A percentile compares a stretch with the other conserved stretches of the same genome.
phyloP scores from a whole-genome alignment of 2,113 vertebrate genomes.

The Barbus barbus region DNA sequence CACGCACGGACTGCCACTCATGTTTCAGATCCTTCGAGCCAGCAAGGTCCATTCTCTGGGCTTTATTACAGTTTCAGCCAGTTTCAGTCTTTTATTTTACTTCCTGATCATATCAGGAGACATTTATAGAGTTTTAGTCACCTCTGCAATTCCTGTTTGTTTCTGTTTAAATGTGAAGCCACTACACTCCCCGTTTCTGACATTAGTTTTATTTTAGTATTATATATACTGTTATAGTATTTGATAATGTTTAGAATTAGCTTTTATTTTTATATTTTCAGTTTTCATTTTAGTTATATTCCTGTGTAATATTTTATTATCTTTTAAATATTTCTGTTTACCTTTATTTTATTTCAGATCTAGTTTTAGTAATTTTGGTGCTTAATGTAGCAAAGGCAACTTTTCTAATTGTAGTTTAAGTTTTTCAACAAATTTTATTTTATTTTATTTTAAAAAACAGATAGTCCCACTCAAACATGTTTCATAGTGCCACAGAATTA shows the following conservation, averaged over 20 bases:
- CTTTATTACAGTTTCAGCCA: background rate
- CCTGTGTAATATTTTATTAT: background rate
- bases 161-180: background rate
- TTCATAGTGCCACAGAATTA: background rate
- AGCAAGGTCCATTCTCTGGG: constrained; percentile 71
- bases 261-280: background rate
- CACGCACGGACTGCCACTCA: constrained; percentile 78
- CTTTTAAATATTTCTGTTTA: background rate
- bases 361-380: background rate
- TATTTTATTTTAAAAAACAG: background rate
- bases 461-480: too few species aligned
- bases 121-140: background rate
- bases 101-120: background rate
- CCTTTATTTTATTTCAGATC: too few species aligned
- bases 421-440: too few species aligned
- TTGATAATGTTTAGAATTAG: background rate
- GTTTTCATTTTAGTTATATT: background rate
- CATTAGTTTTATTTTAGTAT: background rate
- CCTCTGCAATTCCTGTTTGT: background rate
- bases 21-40: constrained; percentile 79
- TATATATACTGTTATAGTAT: background rate
- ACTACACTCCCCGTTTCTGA: background rate
- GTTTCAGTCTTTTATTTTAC: background rate
- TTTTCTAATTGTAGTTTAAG: too few species aligned
- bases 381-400: background rate